Evolutionary conservation across 2,888 invertebrate genomes (phyloP), one percentile per base, ranked within the genome.

Genomic region (Rhingia rostrata): DNA sequence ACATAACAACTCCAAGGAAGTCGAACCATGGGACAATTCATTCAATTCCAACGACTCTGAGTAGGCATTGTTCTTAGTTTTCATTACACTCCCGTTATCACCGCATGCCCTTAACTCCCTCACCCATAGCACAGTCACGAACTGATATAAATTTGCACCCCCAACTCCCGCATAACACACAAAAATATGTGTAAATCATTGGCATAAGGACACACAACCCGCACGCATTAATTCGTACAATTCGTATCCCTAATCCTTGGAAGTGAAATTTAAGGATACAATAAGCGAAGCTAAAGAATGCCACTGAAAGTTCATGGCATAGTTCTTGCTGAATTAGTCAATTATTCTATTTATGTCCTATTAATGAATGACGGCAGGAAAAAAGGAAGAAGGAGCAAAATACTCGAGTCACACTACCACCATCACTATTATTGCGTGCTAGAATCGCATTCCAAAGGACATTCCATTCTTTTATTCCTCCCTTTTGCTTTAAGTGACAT

Each of bases 251-350:
- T 32, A 60, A 41, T 70, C 77, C 67, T 47, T 45, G 53, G 51
- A 61, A 14, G 33, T 39, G 12, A 69, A 67, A 67, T 67, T 67
- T 63, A 47, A 73, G 58, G 58, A 74, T 58, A 73, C 51, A 73
- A 67, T 49, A 33, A 58, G 43, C 58, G 69, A 12, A 60, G 30
- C 12, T 35, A 47, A 66, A 69, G 84, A 75, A 84, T 84, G 41
- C 70, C 64, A 60, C 41, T 60, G 54, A 80, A 75, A 69, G 60
- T 79, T 79, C 56, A 73, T 63, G 45, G 51, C 73, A 78, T 70
- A 84, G 74, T 80, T 80, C 70, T 33, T 37, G 64, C 60, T 66
- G 84, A 84, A 84, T 84, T 84, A 84, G 79, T 84, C 84, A 84
- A 84, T 84, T 84, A 84, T 84, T 84, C 58, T 84, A 79, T 80